Conservation (phyloP, 2,888 invertebrate species). For the Thecophora atra region DNA sequence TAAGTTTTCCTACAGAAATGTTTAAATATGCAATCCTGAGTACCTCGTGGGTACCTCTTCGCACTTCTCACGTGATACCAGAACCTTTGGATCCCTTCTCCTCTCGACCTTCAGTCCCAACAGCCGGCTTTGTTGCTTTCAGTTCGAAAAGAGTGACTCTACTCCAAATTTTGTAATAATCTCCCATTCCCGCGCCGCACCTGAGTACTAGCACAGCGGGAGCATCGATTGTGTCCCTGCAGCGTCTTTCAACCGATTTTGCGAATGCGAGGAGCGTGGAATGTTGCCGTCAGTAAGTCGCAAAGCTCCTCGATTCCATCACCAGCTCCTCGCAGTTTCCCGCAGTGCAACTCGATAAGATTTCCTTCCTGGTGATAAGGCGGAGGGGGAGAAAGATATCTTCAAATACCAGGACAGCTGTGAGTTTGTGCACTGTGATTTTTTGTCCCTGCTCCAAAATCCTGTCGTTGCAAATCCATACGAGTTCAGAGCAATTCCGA, state of each 20-base stretch:
- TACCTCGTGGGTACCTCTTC: too few species aligned
- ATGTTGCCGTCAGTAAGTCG: constrained; percentile 11
- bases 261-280: constrained; percentile 37
- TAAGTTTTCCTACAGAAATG: background rate
- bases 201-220: constrained; percentile 1
- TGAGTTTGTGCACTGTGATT: constrained; percentile 16
- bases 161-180: background rate
- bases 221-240: constrained; percentile 18
- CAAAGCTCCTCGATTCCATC: constrained; percentile 34
- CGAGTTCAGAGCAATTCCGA: constrained; percentile 17
- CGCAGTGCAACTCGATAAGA: background rate
- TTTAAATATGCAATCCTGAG: background rate
- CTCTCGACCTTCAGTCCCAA: too few species aligned
- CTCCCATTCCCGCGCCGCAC: background rate
- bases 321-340: background rate
- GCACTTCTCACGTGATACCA: too few species aligned
- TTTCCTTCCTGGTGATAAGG: constrained; percentile 8
- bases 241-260: constrained; percentile 9
- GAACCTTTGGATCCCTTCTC: too few species aligned
- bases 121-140: too few species aligned
- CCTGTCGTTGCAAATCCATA: too few species aligned
- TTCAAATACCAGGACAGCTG: constrained; percentile 32
- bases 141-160: background rate
- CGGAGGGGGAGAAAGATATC: background rate
- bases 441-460: constrained; percentile 16